Evolutionary conservation across 2,888 invertebrate species (phyloP), one percentile per base, ranked within the genome.

Genomic region (Monochamus alternatus): DNA sequence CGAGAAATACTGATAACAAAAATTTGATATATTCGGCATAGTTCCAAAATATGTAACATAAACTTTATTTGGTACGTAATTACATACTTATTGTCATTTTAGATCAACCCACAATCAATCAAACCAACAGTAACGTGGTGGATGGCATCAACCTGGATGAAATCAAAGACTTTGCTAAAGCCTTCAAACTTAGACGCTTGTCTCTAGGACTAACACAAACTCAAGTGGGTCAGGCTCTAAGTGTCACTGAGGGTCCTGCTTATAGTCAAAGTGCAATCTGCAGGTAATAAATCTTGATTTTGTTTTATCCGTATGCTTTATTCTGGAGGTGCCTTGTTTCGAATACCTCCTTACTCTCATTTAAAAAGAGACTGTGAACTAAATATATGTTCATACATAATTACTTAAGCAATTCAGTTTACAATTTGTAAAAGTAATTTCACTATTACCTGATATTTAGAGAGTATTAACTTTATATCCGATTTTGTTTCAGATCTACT

Each of bases 191-290:
- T 74, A 93, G 98, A 69, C 94, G 98, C 84, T 91, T 98, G 79
- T 97, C 98, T 10, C 90, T 98, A 82, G 98, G 98, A 73, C 91
- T 98, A 78, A 98, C 98, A 59, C 98, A 98, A 89, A 98, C 98
- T 0, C 98, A 98, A 91, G 97, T 97, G 72, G 97, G 97, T n/a
- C 98, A 98, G 89, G 98, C 98, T 58, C 91, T 98, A 10, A 98
- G 97, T 80, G 95, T 97, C 74, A 98, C 98, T 31, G 98, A 98
- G 90, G 98, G 98, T 72, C 98, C 98, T 47, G 98, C 98, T 68
- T 99, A 99, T 90, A 98, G 98, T 90, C 98, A 99, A 92, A 98
- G 98, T 90, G 98, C 98, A 84, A 99, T 99, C 89, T 99, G 98
- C 96, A 97, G 98, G 98, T 98, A 92, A 91, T 74, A 12, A 66